Conservation (phyloP, 1,140 invertebrate species). For the Panagrolaimus sp. region DNA sequence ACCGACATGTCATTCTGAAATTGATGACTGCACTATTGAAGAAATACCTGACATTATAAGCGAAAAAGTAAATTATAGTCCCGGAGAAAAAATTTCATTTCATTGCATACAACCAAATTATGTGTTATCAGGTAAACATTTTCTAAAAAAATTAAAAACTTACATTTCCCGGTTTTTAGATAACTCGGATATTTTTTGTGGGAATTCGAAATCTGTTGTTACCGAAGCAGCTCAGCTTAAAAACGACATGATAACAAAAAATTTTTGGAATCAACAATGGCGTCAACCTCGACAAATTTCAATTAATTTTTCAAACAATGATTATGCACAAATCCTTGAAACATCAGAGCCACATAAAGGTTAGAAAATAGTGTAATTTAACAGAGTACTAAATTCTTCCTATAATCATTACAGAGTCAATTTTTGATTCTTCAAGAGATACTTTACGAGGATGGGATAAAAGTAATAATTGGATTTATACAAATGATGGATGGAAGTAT, state of each 20-base stretch:
- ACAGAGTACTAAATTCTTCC: neutral
- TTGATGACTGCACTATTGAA: neutral
- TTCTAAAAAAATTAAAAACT: too few species aligned
- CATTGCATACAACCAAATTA: conserved; percentile 26
- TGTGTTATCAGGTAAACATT: conserved; percentile 3
- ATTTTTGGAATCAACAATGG: too few species aligned
- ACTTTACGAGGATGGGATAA: neutral
- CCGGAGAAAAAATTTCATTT: conserved; percentile 17
- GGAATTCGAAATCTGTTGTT: too few species aligned
- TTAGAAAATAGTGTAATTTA: too few species aligned
- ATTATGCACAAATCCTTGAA: too few species aligned
- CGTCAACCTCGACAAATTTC: too few species aligned
- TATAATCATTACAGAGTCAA: neutral
- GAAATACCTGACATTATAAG: conserved; percentile 6
- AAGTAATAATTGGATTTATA: neutral
- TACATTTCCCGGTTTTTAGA: too few species aligned
- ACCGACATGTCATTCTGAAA: neutral
- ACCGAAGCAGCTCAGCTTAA: too few species aligned
- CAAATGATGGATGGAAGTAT: neutral
- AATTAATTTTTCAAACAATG: too few species aligned
- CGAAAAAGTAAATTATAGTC: neutral
- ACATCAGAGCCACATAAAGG: too few species aligned
- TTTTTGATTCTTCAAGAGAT: neutral
- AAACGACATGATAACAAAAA: too few species aligned
- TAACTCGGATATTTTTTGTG: too few species aligned